Conservation (phyloP, 1,140 invertebrate species). For the Agrilus planipennis region DNA sequence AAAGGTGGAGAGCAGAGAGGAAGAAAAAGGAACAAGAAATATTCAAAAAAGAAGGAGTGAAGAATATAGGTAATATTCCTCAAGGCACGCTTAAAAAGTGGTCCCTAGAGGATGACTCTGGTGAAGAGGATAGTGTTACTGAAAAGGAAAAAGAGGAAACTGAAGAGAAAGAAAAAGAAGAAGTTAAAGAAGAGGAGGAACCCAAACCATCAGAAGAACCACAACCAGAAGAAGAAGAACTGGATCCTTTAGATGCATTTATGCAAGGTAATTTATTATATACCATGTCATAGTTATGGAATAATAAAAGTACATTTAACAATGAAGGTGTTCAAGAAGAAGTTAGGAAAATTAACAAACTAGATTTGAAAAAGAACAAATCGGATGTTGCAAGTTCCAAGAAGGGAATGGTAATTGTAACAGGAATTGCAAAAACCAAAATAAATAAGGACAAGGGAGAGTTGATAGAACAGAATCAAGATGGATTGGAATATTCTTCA, state of each 20-base stretch:
- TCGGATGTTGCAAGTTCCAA: slow-evolving; percentile 34
- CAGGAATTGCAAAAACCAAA: slow-evolving; percentile 84
- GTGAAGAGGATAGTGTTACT: slow-evolving; percentile 46
- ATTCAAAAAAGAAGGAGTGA: slow-evolving; percentile 59
- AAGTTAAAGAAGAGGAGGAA: slow-evolving; percentile 39
- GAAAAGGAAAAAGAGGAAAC: slow-evolving; percentile 42
- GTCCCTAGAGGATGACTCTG: slow-evolving; percentile 85
- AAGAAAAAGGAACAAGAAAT: slow-evolving; percentile 74
- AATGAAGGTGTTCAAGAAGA: slow-evolving; percentile 67
- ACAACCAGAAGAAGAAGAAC: slow-evolving; percentile 33
- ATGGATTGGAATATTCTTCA: slow-evolving; percentile 93
- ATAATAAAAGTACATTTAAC: too few relatives aligned
- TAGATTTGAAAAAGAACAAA: slow-evolving; percentile 42
- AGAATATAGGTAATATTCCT: slow-evolving; percentile 41
- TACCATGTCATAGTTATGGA: too few relatives aligned
- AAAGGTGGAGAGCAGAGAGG: slow-evolving; percentile 80
- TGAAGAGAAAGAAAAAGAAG: slow-evolving; percentile 40
- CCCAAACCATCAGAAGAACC: slow-evolving; percentile 33
- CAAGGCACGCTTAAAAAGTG: slow-evolving; percentile 62
- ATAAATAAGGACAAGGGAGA: slow-evolving; percentile 70
- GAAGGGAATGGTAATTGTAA: slow-evolving; percentile 61
- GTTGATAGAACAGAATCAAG: slow-evolving; percentile 94
- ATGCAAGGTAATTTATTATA: slow-evolving; percentile 79
- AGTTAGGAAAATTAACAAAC: slow-evolving; percentile 81
- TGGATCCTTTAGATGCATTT: slow-evolving; percentile 43